Evolutionary conservation across 2,888 invertebrate species (phyloP), one percentile per base, ranked within the genome.

Genomic region (Chorisops tibialis): DNA sequence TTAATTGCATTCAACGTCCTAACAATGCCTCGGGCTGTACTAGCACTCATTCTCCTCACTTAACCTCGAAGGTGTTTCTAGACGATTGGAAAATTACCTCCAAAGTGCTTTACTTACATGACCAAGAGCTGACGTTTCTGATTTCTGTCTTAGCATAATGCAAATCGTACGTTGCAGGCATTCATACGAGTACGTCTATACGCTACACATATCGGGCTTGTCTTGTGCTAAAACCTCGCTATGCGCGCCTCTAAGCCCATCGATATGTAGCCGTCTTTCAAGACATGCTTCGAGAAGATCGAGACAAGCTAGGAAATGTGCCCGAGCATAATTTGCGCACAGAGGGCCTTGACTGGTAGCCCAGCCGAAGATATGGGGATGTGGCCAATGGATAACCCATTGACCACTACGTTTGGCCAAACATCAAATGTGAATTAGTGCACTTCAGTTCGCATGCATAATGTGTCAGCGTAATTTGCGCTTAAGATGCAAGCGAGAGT

Each of bases 341-440:
- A 35, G 22, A 45, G 45, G 56, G 16, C 18, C 43, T 43, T 14
- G 9, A 43, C 19, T 12, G 9, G 11, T 24, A 24, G 56, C 56
- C 43, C 24, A 56, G 45, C 43, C 43, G 14, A 16, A 56, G 56
- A 56, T 56, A 56, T 30, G 30, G 30, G 24, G 45, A 18, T 24
- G 43, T 43, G 9, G 43, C 56, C 43, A n/a, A 30, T 50, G 63
- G 65, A 65, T 65, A 65, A 65, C 70, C 69, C 68, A 69, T 69
- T 70, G 70, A 70, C 70, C 69, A 69, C 65, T 69, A 66, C 68
- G 69, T 69, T 69, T 68, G 67, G 68, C 63, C 62, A 67, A 70
- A 70, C 70, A 70, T 70, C 69, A 70, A 70, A 70, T 69, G 70
- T 70, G 70, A 70, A 70, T 70, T 70, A 70, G 70, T 70, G 70